phyloP scores from a whole-genome alignment of 2,797 vertebrate genomes.

The Acanthopagrus latus region DNA sequence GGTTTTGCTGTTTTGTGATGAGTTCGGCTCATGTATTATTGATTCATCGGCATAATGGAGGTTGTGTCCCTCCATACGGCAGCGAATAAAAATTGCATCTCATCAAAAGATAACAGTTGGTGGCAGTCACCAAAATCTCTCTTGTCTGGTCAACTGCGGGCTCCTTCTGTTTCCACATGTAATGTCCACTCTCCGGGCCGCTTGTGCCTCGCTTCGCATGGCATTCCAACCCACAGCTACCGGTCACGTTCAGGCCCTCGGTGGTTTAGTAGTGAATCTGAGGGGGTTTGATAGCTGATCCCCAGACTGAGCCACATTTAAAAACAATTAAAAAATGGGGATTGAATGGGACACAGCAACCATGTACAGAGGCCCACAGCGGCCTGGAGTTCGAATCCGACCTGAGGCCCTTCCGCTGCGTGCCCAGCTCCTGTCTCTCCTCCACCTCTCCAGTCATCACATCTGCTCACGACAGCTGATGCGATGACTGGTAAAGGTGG shows the following conservation, averaged over 20 bases:
- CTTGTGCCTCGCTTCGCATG: slow-evolving; percentile 18
- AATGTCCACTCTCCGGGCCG: slow-evolving; percentile 26
- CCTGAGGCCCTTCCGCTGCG: no score
- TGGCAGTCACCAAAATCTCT: slow-evolving; percentile 58
- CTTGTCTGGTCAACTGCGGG: slow-evolving; percentile 37
- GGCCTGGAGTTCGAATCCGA: no score
- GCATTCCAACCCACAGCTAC: slow-evolving; percentile 13
- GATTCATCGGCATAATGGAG: slow-evolving; percentile 71
- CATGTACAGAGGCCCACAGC: no score
- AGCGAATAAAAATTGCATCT: slow-evolving; percentile 71
- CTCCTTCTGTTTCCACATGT: slow-evolving; percentile 35
- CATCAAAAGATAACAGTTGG: slow-evolving; percentile 72
- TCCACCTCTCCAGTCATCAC: no score
- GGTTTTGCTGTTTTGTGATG: slow-evolving; percentile 74
- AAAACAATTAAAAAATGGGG: not conserved
- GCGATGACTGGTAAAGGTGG: no score
- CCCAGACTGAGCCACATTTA: slow-evolving; percentile 1
- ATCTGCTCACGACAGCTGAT: no score
- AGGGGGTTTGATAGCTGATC: slow-evolving; percentile 2
- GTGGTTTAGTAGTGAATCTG: not conserved
- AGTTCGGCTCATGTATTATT: slow-evolving; percentile 78
- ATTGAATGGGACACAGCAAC: no score
- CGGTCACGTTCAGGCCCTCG: not conserved
- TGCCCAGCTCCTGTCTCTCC: no score
- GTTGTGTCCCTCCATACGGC: slow-evolving; percentile 66